Evolutionary conservation across 2,113 vertebrate species (phyloP).

Genomic region (Harpagus bidentatus): DNA sequence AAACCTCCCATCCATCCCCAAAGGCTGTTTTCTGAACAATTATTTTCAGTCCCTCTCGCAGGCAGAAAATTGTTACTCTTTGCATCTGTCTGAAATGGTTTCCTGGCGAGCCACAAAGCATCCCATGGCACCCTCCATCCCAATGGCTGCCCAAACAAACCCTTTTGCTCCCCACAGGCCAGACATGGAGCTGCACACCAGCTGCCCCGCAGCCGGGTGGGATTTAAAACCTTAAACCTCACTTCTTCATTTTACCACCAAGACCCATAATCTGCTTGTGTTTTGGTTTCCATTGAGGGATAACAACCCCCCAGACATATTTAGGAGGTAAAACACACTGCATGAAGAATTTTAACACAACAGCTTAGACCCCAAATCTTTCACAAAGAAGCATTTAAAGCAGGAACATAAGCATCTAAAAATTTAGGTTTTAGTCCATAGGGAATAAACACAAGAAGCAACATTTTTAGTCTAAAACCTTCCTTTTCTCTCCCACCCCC

Average conservation of each 20-base stretch:
- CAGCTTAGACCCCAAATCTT: background rate
- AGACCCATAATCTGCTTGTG: background rate
- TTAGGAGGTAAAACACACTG: background rate
- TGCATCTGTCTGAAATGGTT: background rate
- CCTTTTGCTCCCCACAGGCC: background rate
- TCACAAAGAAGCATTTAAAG: background rate
- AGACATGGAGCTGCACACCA: background rate
- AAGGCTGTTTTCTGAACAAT: background rate
- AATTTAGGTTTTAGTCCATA: background rate
- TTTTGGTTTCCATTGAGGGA: background rate
- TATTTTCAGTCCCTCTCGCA: background rate
- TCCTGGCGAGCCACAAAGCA: background rate
- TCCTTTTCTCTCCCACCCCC: background rate
- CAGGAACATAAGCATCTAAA: background rate
- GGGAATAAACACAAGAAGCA: background rate
- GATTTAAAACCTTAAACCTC: background rate
- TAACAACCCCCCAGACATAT: background rate
- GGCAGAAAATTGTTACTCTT: background rate
- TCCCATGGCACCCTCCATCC: background rate
- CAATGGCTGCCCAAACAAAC: background rate
- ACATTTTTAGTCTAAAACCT: background rate
- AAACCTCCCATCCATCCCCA: background rate
- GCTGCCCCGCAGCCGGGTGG: accelerated
- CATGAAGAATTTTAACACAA: background rate
- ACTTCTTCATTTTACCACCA: background rate